These are phyloP conservation scores for Pseudococcus longispinus DNA, from an alignment of 2,888 invertebrate species.

Conservation along the genomic window DNA sequence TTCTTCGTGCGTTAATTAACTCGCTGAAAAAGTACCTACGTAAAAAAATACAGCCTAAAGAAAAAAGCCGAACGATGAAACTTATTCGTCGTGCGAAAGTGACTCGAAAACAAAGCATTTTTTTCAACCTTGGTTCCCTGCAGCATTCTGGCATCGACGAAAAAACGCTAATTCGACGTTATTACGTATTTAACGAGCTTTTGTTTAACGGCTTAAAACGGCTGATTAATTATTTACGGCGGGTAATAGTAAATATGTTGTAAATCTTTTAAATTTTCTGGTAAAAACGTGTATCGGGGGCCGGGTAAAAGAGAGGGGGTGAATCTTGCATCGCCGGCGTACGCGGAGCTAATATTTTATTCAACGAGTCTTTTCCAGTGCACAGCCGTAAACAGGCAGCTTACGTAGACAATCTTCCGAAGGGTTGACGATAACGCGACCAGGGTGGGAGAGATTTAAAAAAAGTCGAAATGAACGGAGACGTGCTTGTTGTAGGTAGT, in stretches of 20 bases:
- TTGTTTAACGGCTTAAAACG: slow-evolving; percentile 2
- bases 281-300: background rate
- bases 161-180: slow-evolving; percentile 23
- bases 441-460: background rate
- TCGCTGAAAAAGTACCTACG: background rate
- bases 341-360: slow-evolving; percentile 1
- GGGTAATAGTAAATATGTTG: slow-evolving; percentile 10
- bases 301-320: background rate
- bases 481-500: background rate
- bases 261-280: slow-evolving; percentile 27
- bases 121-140: too few species aligned
- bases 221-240: slow-evolving; percentile 18
- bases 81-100: background rate
- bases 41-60: background rate
- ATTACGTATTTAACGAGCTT: slow-evolving; percentile 23
- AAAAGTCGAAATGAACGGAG: background rate
- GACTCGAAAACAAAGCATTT: background rate
- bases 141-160: background rate
- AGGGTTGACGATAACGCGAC: background rate
- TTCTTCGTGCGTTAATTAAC: background rate
- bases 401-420: slow-evolving; percentile 1
- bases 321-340: background rate
- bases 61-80: background rate
- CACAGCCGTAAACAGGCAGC: background rate
- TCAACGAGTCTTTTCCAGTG: background rate